These are phyloP conservation scores for Clupea harengus DNA, from an alignment of 2,113 vertebrate genomes.

Conservation along the genomic window DNA sequence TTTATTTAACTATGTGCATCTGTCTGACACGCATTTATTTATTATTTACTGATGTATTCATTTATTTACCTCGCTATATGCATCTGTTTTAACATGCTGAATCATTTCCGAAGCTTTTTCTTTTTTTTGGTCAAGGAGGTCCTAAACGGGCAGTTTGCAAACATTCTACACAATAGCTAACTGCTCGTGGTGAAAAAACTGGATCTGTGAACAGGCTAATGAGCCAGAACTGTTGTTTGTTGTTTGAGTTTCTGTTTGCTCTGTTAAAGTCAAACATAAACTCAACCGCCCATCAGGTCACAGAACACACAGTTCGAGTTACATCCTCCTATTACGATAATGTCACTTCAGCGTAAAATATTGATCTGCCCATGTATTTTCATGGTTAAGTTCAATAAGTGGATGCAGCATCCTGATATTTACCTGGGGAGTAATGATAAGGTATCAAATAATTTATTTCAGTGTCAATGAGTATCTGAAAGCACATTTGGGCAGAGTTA, in stretches of 20 bases:
- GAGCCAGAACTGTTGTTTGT: neutral
- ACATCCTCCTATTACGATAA: neutral
- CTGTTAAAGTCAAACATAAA: conserved; percentile 32
- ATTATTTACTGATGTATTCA: too few relatives aligned
- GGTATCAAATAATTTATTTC: neutral
- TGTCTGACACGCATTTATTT: neutral
- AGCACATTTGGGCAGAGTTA: neutral
- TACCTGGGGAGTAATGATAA: neutral
- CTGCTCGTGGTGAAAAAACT: too few relatives aligned
- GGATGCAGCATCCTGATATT: neutral
- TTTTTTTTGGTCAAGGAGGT: too few relatives aligned
- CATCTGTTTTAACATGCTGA: too few relatives aligned
- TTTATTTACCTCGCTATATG: too few relatives aligned
- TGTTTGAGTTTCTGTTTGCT: conserved; percentile 29
- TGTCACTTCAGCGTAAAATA: neutral
- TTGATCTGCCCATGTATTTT: neutral
- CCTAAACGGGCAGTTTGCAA: too few relatives aligned
- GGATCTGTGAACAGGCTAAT: neutral
- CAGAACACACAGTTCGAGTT: neutral
- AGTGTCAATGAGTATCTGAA: neutral
- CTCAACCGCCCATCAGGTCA: neutral
- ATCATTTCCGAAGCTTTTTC: too few relatives aligned
- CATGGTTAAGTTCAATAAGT: neutral
- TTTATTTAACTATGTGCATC: neutral
- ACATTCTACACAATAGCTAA: too few relatives aligned